These are phyloP conservation scores for Amphimallon solstitiale DNA, from an alignment of 2,888 invertebrate genomes.

Conservation along the genomic window DNA sequence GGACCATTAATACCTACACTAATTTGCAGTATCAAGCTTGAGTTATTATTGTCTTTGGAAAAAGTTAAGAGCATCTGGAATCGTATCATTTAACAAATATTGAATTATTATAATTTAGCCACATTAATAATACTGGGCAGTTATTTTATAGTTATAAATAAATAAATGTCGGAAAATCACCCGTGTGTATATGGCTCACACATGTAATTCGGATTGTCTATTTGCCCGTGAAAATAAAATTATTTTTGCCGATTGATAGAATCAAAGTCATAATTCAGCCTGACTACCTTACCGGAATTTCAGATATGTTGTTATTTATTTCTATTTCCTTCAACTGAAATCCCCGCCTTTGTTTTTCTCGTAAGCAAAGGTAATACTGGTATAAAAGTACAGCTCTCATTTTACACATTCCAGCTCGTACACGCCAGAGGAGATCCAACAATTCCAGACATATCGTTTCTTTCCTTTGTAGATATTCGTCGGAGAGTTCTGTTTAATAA, in stretches of 20 bases:
- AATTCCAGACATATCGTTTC: constrained; percentile 71
- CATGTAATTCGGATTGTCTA: too few relatives aligned
- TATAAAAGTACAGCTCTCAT: constrained; percentile 59
- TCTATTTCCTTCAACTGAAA: background rate
- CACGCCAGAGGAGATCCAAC: constrained; percentile 67
- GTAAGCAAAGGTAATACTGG: constrained; percentile 52
- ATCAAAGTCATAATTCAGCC: background rate
- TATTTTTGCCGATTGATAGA: background rate
- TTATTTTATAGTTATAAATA: too few relatives aligned
- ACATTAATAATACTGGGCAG: too few relatives aligned
- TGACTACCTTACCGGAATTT: constrained; percentile 9
- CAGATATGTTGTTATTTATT: constrained; percentile 26
- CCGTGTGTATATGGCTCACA: too few relatives aligned
- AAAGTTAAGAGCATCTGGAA: too few relatives aligned
- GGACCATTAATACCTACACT: too few relatives aligned
- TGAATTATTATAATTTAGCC: too few relatives aligned
- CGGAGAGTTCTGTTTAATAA: constrained; percentile 67
- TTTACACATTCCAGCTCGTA: constrained; percentile 67
- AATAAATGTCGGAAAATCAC: too few relatives aligned
- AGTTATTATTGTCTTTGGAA: too few relatives aligned
- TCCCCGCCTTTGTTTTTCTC: constrained; percentile 43
- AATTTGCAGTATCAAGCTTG: too few relatives aligned
- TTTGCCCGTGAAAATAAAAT: background rate
- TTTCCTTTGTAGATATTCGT: constrained; percentile 68
- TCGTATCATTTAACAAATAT: too few relatives aligned